Percentiles rank a stretch among this genome's conserved stretches.
These are phyloP conservation scores for Mamestra configurata DNA, from an alignment of 1,140 invertebrate species.

Conservation along the genomic window DNA sequence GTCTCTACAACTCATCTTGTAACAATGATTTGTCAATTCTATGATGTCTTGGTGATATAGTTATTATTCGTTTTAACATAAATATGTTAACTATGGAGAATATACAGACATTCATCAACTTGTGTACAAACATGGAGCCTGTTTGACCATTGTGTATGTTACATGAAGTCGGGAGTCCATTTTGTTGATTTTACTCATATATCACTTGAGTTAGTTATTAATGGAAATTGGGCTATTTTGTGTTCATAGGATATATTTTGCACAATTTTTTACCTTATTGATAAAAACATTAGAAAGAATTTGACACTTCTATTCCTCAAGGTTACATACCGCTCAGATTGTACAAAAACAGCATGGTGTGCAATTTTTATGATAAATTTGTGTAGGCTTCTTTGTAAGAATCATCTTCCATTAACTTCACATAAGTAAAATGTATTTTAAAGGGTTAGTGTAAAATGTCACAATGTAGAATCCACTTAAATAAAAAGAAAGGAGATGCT, in stretches of 20 bases:
- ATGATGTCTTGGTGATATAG: background rate
- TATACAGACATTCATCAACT: background rate
- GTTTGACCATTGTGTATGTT: background rate
- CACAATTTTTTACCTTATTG: background rate
- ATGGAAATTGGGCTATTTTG: background rate
- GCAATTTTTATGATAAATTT: background rate
- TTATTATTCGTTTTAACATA: background rate
- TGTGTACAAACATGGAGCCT: background rate
- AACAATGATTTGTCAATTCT: conserved; percentile 5
- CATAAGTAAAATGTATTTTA: background rate
- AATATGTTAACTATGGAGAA: background rate
- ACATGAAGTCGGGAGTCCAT: background rate
- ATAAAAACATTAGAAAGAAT: background rate
- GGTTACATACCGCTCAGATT: background rate
- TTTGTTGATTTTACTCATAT: background rate
- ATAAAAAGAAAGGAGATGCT: background rate
- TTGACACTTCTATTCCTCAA: background rate
- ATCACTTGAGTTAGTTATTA: background rate
- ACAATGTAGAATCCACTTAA: background rate
- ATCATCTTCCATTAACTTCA: background rate
- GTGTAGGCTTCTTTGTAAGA: background rate
- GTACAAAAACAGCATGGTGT: background rate
- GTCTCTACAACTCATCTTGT: conserved; percentile 15
- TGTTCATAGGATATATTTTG: background rate
- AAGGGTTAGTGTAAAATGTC: background rate